These are phyloP conservation scores for Griposia aprilina DNA, from an alignment of 2,888 invertebrate genomes.

Conservation along the genomic window DNA sequence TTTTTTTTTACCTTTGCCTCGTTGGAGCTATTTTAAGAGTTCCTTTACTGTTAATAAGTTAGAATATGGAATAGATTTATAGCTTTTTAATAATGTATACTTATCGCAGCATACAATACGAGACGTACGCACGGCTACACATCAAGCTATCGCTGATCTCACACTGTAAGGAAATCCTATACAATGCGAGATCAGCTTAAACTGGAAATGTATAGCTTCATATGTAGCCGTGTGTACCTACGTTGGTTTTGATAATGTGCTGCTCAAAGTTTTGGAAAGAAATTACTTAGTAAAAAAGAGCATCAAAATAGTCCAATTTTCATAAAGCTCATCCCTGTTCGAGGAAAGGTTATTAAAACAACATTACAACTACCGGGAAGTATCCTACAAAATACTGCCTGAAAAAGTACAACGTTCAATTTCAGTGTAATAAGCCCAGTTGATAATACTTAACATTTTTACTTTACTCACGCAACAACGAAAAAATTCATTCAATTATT, in stretches of 20 bases:
- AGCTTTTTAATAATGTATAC: background rate
- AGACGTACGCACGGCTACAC: no score
- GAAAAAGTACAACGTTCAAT: conserved; percentile 31
- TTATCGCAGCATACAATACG: background rate
- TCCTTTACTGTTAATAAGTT: conserved; percentile 3
- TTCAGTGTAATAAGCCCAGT: conserved; percentile 36
- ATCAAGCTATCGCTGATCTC: no score
- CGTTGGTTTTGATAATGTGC: background rate
- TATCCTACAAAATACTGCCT: background rate
- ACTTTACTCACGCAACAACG: conserved; percentile 2
- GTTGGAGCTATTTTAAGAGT: conserved; percentile 7
- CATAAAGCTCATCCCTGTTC: background rate
- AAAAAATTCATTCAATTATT: conserved; percentile 28
- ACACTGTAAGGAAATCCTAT: no score
- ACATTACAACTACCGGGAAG: conserved; percentile 5
- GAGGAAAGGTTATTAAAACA: conserved; percentile 11
- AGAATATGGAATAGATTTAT: background rate
- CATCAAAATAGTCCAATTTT: background rate
- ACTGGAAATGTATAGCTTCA: no score
- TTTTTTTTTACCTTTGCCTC: conserved; percentile 40
- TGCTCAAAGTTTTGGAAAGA: background rate
- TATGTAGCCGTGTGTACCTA: no score
- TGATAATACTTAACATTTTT: conserved; percentile 33
- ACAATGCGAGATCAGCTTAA: no score
- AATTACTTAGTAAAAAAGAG: conserved; percentile 1